Percentiles rank a stretch among this genome's conserved stretches.
Conservation (phyloP, 1,140 invertebrate species). For the Drosophila arizonae region DNA sequence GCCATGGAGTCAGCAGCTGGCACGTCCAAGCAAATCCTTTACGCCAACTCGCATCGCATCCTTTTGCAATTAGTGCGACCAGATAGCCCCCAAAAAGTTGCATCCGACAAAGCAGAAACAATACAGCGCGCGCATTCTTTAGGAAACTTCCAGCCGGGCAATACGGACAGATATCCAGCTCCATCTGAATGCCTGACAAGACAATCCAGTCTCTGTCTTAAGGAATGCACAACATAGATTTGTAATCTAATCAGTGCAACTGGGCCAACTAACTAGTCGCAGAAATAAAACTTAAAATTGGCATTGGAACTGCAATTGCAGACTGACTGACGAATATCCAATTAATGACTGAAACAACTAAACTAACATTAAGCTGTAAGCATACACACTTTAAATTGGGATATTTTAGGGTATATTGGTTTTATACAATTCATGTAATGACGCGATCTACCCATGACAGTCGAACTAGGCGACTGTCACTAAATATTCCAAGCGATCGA, state of each 20-base stretch:
- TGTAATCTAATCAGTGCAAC: neutral
- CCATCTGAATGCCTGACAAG: conserved; percentile 3
- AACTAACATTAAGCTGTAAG: no score
- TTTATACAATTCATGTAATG: no score
- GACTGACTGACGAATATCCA: no score
- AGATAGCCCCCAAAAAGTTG: conserved; percentile 43
- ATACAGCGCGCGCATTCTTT: conserved; percentile 18
- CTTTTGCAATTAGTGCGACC: conserved; percentile 45
- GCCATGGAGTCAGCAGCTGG: conserved; percentile 1
- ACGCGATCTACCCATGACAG: no score
- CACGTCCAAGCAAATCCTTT: conserved; percentile 35
- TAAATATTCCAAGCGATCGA: no score
- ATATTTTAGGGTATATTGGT: no score
- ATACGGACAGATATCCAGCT: neutral
- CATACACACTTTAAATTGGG: no score
- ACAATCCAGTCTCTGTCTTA: neutral
- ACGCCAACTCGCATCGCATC: conserved; percentile 38
- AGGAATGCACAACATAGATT: neutral
- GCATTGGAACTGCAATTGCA: no score
- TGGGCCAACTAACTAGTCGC: neutral
- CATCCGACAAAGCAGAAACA: conserved; percentile 41
- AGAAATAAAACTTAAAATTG: neutral
- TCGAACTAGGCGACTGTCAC: no score
- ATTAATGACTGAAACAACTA: neutral
- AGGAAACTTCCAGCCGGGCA: conserved; percentile 8